phyloP scores from a whole-genome alignment of 2,113 vertebrate genomes.

The Alectura lathami region DNA sequence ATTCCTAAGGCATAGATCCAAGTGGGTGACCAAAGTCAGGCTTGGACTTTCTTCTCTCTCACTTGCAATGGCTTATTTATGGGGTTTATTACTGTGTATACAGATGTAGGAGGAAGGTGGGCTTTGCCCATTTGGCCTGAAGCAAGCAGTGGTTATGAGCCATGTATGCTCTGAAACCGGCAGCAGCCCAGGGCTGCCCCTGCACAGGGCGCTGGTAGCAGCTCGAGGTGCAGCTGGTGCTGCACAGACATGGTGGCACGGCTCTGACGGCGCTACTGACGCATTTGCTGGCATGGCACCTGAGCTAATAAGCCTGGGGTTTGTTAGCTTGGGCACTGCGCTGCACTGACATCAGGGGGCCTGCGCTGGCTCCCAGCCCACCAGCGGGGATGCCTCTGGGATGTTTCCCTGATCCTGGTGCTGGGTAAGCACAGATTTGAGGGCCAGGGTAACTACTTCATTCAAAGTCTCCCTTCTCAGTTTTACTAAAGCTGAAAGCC shows the following conservation, averaged over 20 bases:
- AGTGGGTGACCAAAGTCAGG: background rate
- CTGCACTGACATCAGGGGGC: background rate
- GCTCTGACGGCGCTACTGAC: background rate
- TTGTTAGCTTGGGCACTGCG: slow-evolving; percentile 40
- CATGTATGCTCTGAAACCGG: rapidly evolving
- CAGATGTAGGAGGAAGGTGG: background rate
- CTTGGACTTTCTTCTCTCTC: background rate
- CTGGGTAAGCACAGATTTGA: background rate
- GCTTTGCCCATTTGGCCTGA: background rate
- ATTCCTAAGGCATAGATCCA: background rate
- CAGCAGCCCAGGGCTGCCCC: background rate
- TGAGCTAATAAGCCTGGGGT: background rate
- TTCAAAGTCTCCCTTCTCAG: background rate
- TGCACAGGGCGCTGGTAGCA: background rate
- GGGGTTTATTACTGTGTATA: background rate
- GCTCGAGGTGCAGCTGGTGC: background rate
- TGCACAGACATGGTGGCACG: background rate
- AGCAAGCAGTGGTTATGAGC: background rate
- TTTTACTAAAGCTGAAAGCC: background rate
- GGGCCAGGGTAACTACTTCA: background rate
- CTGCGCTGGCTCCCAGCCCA: background rate
- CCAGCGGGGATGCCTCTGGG: background rate
- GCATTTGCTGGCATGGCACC: background rate
- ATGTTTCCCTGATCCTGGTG: background rate
- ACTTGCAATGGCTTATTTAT: background rate